Evolutionary conservation across 2,888 invertebrate genomes (phyloP).

Genomic region (Mayetiola destructor): DNA sequence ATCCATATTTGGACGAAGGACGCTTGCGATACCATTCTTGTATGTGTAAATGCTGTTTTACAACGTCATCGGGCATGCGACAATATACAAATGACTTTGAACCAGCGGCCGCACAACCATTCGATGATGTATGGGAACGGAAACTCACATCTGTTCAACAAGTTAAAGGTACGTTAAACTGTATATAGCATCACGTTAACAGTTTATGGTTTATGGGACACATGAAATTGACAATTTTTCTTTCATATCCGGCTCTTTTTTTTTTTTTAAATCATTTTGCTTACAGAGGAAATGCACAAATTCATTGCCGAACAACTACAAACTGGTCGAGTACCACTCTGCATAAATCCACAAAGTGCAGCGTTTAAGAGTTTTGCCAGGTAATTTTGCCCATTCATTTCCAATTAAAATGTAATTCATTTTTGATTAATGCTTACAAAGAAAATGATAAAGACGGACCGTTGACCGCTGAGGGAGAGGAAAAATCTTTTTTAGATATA

Average conservation of each 20-base stretch:
- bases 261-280: slow-evolving; percentile 22
- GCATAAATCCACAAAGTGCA: slow-evolving; percentile 99
- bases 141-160: slow-evolving; percentile 84
- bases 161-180: slow-evolving; percentile 64
- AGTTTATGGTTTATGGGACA: too few relatives aligned
- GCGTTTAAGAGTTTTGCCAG: slow-evolving; percentile 99
- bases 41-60: slow-evolving; percentile 98
- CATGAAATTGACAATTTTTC: neutral
- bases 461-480: neutral
- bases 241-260: neutral
- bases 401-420: too few relatives aligned
- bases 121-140: slow-evolving; percentile 94
- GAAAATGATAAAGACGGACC: slow-evolving; percentile 19
- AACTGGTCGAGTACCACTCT: slow-evolving; percentile 90
- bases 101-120: slow-evolving; percentile 75
- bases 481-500: neutral
- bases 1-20: slow-evolving; percentile 96
- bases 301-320: slow-evolving; percentile 95
- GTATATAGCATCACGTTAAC: too few relatives aligned
- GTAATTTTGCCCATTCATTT: slow-evolving; percentile 44
- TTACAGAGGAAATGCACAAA: slow-evolving; percentile 95
- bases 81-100: slow-evolving; percentile 88
- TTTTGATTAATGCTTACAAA: slow-evolving; percentile 25
- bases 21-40: slow-evolving; percentile 97
- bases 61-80: slow-evolving; percentile 56